These are phyloP conservation scores for Agrilus mali DNA, from an alignment of 2,888 invertebrate species.

Conservation along the genomic window DNA sequence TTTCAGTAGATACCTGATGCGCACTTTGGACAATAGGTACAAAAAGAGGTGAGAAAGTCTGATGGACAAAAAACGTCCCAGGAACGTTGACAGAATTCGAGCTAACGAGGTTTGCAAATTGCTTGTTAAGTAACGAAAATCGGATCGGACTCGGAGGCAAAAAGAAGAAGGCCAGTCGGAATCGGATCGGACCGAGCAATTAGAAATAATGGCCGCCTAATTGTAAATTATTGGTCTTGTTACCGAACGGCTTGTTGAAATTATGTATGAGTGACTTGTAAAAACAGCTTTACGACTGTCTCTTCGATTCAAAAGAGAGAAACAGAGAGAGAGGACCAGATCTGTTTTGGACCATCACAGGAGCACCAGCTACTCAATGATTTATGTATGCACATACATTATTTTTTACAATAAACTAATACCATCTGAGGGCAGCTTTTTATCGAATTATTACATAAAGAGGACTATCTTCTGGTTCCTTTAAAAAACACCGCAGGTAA, in stretches of 20 bases:
- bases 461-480: no score
- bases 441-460: no score
- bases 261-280: slow-evolving; percentile 22
- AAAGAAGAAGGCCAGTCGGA: slow-evolving; percentile 24
- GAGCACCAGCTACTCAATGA: no score
- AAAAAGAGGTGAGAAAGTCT: background rate
- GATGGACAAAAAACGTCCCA: slow-evolving; percentile 1
- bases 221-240: slow-evolving; percentile 35
- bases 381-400: no score
- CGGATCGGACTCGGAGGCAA: slow-evolving; percentile 23
- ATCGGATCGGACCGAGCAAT: slow-evolving; percentile 30
- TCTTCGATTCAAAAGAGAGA: no score
- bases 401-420: no score
- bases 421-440: no score
- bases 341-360: no score
- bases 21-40: no score
- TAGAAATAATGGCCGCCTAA: slow-evolving; percentile 35
- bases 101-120: slow-evolving; percentile 34
- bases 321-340: no score
- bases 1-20: no score
- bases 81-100: slow-evolving; percentile 9
- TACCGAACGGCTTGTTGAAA: slow-evolving; percentile 30
- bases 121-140: slow-evolving; percentile 31
- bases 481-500: no score
- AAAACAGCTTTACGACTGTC: slow-evolving; percentile 2